phyloP scores from a whole-genome alignment of 2,113 vertebrate species.

The Odontesthes bonariensis region DNA sequence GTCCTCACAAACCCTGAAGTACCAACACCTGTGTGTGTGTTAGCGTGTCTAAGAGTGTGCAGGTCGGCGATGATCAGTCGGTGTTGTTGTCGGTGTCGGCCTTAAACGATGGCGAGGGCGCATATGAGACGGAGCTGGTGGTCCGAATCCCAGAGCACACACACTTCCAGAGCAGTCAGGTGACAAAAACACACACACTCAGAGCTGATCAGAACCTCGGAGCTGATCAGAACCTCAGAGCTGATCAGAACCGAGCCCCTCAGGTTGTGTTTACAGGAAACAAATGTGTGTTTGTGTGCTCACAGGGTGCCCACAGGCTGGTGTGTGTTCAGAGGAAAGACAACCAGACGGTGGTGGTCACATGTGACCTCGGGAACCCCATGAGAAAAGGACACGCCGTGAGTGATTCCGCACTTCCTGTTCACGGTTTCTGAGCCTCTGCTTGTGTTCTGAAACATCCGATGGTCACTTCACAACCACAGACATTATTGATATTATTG shows the following conservation, averaged over 20 bases:
- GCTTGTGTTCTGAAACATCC: no score
- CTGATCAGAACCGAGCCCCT: no score
- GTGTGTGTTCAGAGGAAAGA: conserved; percentile 47
- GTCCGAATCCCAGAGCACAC: conserved; percentile 31
- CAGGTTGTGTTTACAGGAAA: no score
- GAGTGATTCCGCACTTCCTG: not conserved
- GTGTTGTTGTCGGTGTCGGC: conserved; percentile 22
- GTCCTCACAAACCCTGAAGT: no score
- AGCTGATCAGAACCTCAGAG: no score
- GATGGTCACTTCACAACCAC: no score
- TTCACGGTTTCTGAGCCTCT: no score
- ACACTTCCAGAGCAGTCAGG: conserved; percentile 52
- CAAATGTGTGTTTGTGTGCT: not conserved
- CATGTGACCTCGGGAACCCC: conserved; percentile 44
- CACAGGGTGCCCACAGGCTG: conserved; percentile 18
- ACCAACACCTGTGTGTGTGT: no score
- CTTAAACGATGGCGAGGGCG: conserved; percentile 11
- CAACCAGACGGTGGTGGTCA: conserved; percentile 23
- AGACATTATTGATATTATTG: no score
- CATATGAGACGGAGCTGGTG: conserved; percentile 29
- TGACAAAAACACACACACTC: not conserved
- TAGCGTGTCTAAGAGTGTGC: conserved; percentile 16
- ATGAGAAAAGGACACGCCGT: conserved; percentile 23
- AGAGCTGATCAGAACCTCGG: no score
- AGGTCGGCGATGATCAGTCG: conserved; percentile 29